Base-by-base conservation (phyloP, 2,888 invertebrate genomes). In the Eueremaeus valkanovi region DNA sequence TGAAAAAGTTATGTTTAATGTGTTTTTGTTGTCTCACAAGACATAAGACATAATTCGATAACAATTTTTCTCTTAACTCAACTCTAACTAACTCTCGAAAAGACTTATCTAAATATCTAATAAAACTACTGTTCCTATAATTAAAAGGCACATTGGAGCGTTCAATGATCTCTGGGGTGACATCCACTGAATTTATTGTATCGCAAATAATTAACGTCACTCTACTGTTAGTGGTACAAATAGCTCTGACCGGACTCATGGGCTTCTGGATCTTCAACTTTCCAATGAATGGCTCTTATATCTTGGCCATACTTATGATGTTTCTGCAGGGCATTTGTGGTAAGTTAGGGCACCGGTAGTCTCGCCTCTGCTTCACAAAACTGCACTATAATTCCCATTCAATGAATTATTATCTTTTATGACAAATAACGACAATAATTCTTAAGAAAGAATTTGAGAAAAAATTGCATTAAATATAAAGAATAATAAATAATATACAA, bases 151-250 rank as follows among this genome's bases (percentile, higher is more conserved):
- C 75, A 31, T 63, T 75, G 42, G 75, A 75, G 72, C 75, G 75
- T 42, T 75, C 75, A 61, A 49, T 75, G 72, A 75, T 75, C 58
- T 93, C 95, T 63, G 95, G 95, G 76, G 95, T 96, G 66, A 89
- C 92, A 0, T 92, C 95, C 0, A 90, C 90, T 13, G 95, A 96
- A 87, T 92, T 96, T 81, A 88, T 96, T 80, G 90, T 94, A 84
- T 93, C 94, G 0, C 95, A 95, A 85, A 93, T 96, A 76, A 88
- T 93, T 74, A 95, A 95, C 0, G 95, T 96, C 86, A 94, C 95
- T 84, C 90, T 95, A 77, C 93, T 95, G 29, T 93, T 96, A 92
- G 90, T 92, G 80, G 94, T 95, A 0, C 95, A 96, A 86, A 77
- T 79, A 24, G 89, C 92, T 0, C 86, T 96, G 45, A 93, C 95